Percentiles rank a stretch among this genome's conserved stretches.
These are phyloP conservation scores for Spermophilus dauricus DNA, from an alignment of 2,113 vertebrate genomes.

Conservation along the genomic window DNA sequence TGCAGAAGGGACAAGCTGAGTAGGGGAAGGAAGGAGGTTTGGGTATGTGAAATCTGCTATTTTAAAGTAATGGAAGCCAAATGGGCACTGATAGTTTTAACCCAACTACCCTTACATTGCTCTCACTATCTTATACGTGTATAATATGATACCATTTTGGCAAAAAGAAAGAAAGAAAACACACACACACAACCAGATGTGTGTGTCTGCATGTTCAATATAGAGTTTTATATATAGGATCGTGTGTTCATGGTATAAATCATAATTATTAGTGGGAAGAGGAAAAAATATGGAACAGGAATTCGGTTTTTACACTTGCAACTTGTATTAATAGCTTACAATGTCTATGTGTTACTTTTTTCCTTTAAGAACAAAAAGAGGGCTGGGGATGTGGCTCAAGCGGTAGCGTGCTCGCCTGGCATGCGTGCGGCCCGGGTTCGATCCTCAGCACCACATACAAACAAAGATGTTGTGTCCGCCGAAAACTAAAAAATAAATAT, in stretches of 20 bases:
- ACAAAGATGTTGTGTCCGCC: no score
- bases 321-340: conserved; percentile 4
- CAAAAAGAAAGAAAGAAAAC: neutral
- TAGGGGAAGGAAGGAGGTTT: neutral
- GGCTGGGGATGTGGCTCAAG: no score
- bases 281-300: neutral
- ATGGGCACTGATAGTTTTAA: neutral
- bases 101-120: neutral
- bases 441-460: no score
- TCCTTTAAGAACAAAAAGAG: neutral
- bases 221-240: neutral
- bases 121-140: neutral
- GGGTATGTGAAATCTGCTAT: neutral
- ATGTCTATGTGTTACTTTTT: neutral
- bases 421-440: no score
- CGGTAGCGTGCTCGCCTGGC: no score
- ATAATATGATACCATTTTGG: neutral
- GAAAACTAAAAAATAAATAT: no score
- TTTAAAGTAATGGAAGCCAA: neutral
- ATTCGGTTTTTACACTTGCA: neutral
- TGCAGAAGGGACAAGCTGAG: neutral
- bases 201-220: neutral
- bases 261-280: neutral
- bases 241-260: neutral
- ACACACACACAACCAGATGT: neutral